Evolutionary conservation across 2,888 invertebrate species (phyloP), one percentile per base, ranked within the genome.

Genomic region (Ophion costatus): DNA sequence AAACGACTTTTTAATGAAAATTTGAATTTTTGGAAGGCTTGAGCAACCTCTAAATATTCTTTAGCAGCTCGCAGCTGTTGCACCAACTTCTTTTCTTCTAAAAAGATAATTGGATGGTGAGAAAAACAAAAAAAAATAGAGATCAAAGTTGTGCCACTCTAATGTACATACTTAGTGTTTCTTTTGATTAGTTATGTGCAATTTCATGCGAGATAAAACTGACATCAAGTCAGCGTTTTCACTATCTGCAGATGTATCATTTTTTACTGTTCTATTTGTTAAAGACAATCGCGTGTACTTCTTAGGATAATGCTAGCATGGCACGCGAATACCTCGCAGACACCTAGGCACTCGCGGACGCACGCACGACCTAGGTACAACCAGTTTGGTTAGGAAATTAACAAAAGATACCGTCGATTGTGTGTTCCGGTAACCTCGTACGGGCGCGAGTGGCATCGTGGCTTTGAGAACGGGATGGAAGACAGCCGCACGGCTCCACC

Each of bases 401-500:
- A 45, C 63, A 0, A 38, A 38, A 38, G 29, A 59, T 71, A 38
- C 51, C 64, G 45, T 75, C 51, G 64, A 64, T 64, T 64, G 75
- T 64, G 64, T 75, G 63, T 64, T 75, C 75, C 75, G 64, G 75
- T 75, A 75, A 75, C 38, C 75, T 45, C 61, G 78, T 61, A 33
- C 29, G 61, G 67, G 20, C 56, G 42, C 57, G 22, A 69, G 78
- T 69, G 69, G 78, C 78, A 29, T 78, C 61, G 59, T 78, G 42
- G 69, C 78, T 78, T 59, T 29, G 69, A 51, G 61, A 78, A 69
- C 69, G 61, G 69, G 45, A 69, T 61, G 61, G 59, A 51, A 42
- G 45, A 78, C 59, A 73, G 73, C 45, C 56, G 74, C 71, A 63
- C 42, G 57, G 80, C 69, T 70, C 61, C 45, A 9, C 78, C 59